phyloP scores from a whole-genome alignment of 2,888 invertebrate genomes.

The Andrena chrysosceles region DNA sequence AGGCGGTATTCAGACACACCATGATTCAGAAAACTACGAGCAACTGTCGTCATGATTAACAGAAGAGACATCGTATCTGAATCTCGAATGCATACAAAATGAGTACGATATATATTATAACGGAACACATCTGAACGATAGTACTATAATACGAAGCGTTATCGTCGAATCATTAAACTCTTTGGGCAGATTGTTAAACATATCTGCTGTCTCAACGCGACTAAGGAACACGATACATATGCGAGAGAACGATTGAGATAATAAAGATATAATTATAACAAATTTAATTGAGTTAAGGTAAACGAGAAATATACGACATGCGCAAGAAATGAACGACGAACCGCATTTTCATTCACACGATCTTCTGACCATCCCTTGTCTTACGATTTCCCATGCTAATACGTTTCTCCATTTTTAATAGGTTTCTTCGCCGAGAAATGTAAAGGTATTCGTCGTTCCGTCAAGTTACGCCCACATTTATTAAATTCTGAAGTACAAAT shows the following conservation, averaged over 20 bases:
- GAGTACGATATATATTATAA: conserved; percentile 50
- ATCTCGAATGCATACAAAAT: conserved; percentile 58
- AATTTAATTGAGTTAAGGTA: conserved; percentile 80
- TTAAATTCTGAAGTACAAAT: conserved; percentile 55
- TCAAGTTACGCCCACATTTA: conserved; percentile 47
- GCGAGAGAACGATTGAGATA: conserved; percentile 75
- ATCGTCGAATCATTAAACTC: conserved; percentile 61
- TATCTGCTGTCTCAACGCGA: conserved; percentile 64
- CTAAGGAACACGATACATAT: conserved; percentile 71
- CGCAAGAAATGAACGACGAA: conserved; percentile 76
- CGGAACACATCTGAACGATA: conserved; percentile 61
- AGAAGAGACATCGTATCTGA: conserved; percentile 50
- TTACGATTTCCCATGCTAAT: background rate
- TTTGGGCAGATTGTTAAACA: conserved; percentile 64
- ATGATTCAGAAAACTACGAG: conserved; percentile 66
- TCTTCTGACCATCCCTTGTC: conserved; percentile 31
- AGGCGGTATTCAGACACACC: conserved; percentile 32
- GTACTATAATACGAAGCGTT: conserved; percentile 63
- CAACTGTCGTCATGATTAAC: conserved; percentile 64
- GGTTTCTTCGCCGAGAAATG: background rate
- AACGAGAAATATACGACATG: conserved; percentile 83
- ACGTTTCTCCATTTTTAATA: background rate
- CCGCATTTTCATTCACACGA: conserved; percentile 49
- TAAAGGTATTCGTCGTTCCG: conserved; percentile 5
- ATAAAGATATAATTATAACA: conserved; percentile 80